phyloP scores from a whole-genome alignment of 2,797 vertebrate genomes.

The Argyrosomus regius region DNA sequence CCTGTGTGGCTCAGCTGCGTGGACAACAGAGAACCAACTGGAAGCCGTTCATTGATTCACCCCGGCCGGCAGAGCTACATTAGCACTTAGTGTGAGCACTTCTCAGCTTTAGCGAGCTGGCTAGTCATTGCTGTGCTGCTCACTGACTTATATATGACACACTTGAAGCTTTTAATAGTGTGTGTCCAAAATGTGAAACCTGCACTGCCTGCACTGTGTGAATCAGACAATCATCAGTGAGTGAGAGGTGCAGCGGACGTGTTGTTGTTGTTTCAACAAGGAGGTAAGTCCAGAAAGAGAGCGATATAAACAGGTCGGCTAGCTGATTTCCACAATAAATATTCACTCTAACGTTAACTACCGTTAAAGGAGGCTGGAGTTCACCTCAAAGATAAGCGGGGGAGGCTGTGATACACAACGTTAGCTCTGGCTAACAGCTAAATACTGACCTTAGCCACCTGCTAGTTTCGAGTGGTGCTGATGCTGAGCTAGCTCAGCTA shows the following conservation, averaged over 20 bases:
- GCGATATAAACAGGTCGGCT: not conserved
- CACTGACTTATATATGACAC: slow-evolving; percentile 19
- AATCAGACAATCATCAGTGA: slow-evolving; percentile 42
- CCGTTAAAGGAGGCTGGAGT: not conserved
- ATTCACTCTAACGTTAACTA: not conserved
- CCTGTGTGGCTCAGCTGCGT: slow-evolving; percentile 53
- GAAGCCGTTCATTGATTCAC: slow-evolving; percentile 51
- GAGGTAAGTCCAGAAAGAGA: slow-evolving; percentile 57
- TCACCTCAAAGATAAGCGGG: not conserved
- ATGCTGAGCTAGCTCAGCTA: slow-evolving; percentile 66
- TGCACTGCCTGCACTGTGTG: not conserved
- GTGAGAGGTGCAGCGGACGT: slow-evolving; percentile 43
- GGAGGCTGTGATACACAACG: not conserved
- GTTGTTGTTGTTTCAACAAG: slow-evolving; percentile 49
- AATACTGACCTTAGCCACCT: slow-evolving; percentile 49
- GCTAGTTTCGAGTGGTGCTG: slow-evolving; percentile 67
- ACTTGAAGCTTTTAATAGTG: slow-evolving; percentile 17
- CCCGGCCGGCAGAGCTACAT: not conserved
- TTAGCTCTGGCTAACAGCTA: slow-evolving; percentile 50
- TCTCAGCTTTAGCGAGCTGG: not conserved
- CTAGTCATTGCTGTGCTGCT: not conserved
- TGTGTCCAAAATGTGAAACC: slow-evolving; percentile 55
- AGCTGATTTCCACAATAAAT: slow-evolving; percentile 3
- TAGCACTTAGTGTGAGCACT: not conserved
- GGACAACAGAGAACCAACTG: slow-evolving; percentile 48